Percentiles rank a stretch among this genome's conserved stretches.
Evolutionary conservation across 2,888 invertebrate species (phyloP).

Genomic region (Tenthredo mesomela): DNA sequence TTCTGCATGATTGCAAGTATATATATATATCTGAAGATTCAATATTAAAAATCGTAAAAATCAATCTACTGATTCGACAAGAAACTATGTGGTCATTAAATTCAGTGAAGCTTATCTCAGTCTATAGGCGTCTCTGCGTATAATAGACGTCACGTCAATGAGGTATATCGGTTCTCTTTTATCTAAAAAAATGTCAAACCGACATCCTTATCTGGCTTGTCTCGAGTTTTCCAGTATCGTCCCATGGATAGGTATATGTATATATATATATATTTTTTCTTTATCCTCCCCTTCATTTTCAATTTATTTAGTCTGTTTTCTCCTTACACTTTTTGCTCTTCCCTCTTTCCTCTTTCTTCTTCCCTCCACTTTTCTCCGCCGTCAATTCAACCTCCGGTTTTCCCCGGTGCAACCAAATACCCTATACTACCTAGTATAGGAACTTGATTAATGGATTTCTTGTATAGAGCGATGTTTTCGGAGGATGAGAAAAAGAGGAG

Average conservation of each 20-base stretch:
- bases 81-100: neutral
- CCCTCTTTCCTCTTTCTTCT: neutral
- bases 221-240: slow-evolving; percentile 36
- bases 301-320: slow-evolving; percentile 48
- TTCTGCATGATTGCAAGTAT: neutral
- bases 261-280: slow-evolving; percentile 50
- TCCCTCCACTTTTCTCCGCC: slow-evolving; percentile 6
- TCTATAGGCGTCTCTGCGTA: neutral
- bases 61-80: neutral
- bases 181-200: slow-evolving; percentile 27
- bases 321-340: slow-evolving; percentile 19
- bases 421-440: slow-evolving; percentile 47
- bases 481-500: slow-evolving; percentile 51
- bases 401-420: slow-evolving; percentile 20
- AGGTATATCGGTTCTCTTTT: slow-evolving; percentile 36
- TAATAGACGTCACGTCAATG: slow-evolving; percentile 20
- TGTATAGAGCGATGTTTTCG: slow-evolving; percentile 65
- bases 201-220: slow-evolving; percentile 52
- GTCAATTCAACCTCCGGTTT: slow-evolving; percentile 2
- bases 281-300: slow-evolving; percentile 47
- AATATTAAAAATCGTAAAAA: neutral
- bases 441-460: slow-evolving; percentile 71
- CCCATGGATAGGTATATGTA: slow-evolving; percentile 52
- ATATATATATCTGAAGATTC: neutral
- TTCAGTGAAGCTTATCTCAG: slow-evolving; percentile 18